Base-by-base conservation (phyloP, 2,113 vertebrate genomes). In the Struthidea cinerea region DNA sequence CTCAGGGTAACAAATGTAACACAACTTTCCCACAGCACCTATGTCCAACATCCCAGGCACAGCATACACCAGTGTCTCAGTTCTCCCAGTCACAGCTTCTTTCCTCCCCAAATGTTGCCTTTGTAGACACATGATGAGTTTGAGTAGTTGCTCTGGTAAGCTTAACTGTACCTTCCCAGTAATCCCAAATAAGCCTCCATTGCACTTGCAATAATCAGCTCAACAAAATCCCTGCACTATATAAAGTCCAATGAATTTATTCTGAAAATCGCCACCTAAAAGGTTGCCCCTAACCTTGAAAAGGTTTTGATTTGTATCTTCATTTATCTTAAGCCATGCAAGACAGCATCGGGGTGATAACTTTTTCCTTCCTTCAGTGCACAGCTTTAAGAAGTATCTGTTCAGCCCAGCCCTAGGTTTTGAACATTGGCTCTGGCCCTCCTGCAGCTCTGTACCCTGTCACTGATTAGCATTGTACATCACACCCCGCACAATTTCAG, bases 1-100 rank as follows among this genome's bases (percentile, higher is more conserved):
- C 46, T 47, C 9, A 55, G 9, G 8, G 21, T 56, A 20, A 59
- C 42, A 10, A 65, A 60, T 0, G 5, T 18, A 57, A 53, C 27
- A 33, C 35, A 65, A 4, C 16, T 44, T 57, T 55, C 28, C 27
- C 69, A 32, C 12, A 71, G 52, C 39, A 46, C 8, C 28, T 32
- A 16, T 0, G 5, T 17, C n/a, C 61, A 35, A 24, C 30, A 78
- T 13, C 8, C 5, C 23, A 79, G 76, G 33, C 33, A 63, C 50
- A 41, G 53, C 9, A 44, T 0, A 17, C 0, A 16, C 3, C 23
- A 27, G 9, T 1, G 5, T 27, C 69, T 30, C 50, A 30, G 30
- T 23, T 74, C 47, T 47, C n/a, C 42, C 42, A 46, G 4, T 14
- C 16, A 41, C 12, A 70, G 30, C 12, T 50, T 15, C 55, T 30